Conservation (phyloP, 2,797 vertebrate genomes). For the Numenius phaeopus region DNA sequence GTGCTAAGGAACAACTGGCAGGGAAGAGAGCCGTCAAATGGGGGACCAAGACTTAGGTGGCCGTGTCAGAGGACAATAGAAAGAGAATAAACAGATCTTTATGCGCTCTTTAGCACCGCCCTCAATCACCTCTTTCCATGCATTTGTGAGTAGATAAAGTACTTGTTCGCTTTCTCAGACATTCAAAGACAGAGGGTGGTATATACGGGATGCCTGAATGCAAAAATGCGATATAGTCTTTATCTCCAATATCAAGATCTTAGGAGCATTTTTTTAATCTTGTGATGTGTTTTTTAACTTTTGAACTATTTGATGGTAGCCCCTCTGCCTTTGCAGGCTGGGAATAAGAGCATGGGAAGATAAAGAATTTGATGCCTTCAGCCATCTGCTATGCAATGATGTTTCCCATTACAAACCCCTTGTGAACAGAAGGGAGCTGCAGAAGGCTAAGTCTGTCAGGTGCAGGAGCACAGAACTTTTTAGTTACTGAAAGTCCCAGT, state of each 20-base stretch:
- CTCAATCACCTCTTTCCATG: neutral
- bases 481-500: neutral
- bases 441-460: neutral
- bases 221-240: neutral
- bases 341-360: neutral
- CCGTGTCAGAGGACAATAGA: neutral
- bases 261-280: neutral
- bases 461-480: neutral
- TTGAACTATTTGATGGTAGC: neutral
- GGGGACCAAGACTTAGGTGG: neutral
- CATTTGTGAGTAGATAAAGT: neutral
- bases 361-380: neutral
- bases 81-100: neutral
- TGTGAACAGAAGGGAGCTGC: neutral
- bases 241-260: neutral
- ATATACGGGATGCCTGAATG: neutral
- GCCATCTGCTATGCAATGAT: too few species aligned
- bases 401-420: neutral
- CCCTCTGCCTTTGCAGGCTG: neutral
- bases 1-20: neutral
- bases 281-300: neutral
- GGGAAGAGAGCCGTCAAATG: rapidly evolving
- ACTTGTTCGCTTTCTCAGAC: neutral
- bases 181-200: neutral
- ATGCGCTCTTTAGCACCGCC: neutral